Base-by-base conservation (phyloP, 2,113 vertebrate genomes). In the Cnemophilus loriae region DNA sequence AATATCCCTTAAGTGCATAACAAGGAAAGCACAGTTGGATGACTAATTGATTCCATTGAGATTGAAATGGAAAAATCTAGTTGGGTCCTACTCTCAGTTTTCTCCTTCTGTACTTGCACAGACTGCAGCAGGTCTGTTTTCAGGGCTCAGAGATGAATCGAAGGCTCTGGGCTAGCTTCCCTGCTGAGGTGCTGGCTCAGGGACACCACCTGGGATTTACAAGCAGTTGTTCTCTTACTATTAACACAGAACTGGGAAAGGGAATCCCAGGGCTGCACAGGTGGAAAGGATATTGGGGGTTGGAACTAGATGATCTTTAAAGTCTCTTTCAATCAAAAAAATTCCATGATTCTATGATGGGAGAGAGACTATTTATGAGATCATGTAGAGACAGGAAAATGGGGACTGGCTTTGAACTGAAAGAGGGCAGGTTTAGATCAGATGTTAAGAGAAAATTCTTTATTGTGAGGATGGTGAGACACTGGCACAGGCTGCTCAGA, bases 1-100 rank as follows among this genome's bases (percentile, higher is more conserved):
- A 91, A 84, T 83, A 95, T 47, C 55, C 21, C 47, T 84, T 70
- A 86, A 50, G 14, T 37, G 13, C 44, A 53, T 65, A 91, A 84
- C 50, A 91, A 50, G 85, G 52, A 90, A 73, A 92, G 37, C 42
- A 92, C 1, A 2, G 46, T 50, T 75, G 57, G 37, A 81, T 95
- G 92, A 96, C 60, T 81, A 95, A 95, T 41, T 90, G 16, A 84
- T 67, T 84, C 30, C 57, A 16, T 70, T 79, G 52, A 32, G 35
- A 63, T 6, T 64, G 71, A 90, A 96, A 90, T 41, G 63, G 95
- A 90, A 97, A 91, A 88, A 84, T 69, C 27, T 74, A 18, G 11
- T 42, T 4, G 3, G 21, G 42, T 70, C 6, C 13, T 46, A 65
- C 46, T 46, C 68, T 84, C 12, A 3, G 12, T 87, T 79, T 87